These are phyloP conservation scores for Leptinotarsa defecta DNA, from an alignment of 1,140 invertebrate species.

Conservation along the genomic window DNA sequence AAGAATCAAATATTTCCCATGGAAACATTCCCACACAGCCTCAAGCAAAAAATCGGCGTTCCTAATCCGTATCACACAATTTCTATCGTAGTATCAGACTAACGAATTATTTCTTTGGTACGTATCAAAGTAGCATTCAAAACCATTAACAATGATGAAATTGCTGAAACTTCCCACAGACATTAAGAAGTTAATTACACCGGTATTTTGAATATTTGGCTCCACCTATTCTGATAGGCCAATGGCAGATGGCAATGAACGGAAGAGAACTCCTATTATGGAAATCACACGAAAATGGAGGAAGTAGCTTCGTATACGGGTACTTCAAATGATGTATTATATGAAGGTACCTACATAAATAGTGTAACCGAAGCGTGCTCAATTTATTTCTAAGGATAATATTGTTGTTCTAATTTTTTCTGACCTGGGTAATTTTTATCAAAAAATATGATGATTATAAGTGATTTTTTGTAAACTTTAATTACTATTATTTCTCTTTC, in stretches of 20 bases:
- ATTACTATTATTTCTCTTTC: too few species aligned
- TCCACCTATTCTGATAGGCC: background rate
- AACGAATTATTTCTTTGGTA: background rate
- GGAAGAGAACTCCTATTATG: constrained; percentile 11
- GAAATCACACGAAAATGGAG: constrained; percentile 11
- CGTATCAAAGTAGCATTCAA: constrained; percentile 3
- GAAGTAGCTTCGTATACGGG: background rate
- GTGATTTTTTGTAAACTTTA: too few species aligned
- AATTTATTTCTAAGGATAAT: background rate
- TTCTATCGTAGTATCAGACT: background rate
- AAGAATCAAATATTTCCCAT: background rate
- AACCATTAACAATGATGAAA: background rate
- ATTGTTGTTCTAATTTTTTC: too few species aligned
- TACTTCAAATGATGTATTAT: background rate
- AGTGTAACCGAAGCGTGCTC: background rate
- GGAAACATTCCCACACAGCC: background rate
- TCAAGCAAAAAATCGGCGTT: background rate
- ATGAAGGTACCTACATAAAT: background rate
- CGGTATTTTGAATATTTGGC: constrained; percentile 21
- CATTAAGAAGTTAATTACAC: constrained; percentile 1
- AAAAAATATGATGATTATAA: too few species aligned
- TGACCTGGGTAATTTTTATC: too few species aligned
- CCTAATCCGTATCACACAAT: background rate
- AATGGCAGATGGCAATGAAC: constrained; percentile 9
- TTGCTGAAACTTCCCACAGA: background rate